Percentiles rank a stretch among this genome's conserved stretches.
phyloP scores from a whole-genome alignment of 2,113 vertebrate genomes.

The Asarcornis scutulata region DNA sequence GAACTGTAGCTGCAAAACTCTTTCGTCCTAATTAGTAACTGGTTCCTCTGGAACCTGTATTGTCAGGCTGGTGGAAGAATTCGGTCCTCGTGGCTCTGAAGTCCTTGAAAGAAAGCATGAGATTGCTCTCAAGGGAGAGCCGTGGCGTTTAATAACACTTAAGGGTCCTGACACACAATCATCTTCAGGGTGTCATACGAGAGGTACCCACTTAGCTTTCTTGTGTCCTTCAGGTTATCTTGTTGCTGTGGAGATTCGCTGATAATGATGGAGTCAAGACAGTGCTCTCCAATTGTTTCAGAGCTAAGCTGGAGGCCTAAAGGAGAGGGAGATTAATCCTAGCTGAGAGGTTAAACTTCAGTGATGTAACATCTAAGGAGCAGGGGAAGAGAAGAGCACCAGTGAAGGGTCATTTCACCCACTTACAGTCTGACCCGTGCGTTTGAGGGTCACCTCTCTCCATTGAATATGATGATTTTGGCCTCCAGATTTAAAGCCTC shows the following conservation, averaged over 20 bases:
- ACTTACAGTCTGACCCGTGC: constrained; percentile 7
- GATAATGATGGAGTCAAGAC: constrained; percentile 2
- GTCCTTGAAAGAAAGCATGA: neutral
- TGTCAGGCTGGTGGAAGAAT: neutral
- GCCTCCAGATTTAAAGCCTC: neutral
- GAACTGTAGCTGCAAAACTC: neutral
- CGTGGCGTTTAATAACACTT: neutral
- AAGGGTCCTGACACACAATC: neutral
- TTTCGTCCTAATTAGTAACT: neutral
- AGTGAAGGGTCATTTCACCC: constrained; percentile 7
- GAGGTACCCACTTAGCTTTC: neutral
- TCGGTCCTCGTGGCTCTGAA: neutral
- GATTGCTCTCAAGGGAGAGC: neutral
- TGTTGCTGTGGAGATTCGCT: neutral
- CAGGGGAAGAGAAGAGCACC: neutral
- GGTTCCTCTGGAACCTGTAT: neutral
- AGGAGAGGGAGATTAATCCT: constrained; percentile 32
- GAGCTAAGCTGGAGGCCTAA: constrained; percentile 6
- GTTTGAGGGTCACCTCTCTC: neutral
- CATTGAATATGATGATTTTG: neutral
- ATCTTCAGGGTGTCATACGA: neutral
- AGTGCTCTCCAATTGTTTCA: neutral
- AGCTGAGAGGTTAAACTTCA: constrained; percentile 27
- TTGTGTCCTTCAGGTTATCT: constrained; percentile 1
- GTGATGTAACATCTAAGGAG: constrained; percentile 26